These are phyloP conservation scores for Phocoena sinus DNA, from an alignment of 2,113 vertebrate genomes.

Conservation along the genomic window DNA sequence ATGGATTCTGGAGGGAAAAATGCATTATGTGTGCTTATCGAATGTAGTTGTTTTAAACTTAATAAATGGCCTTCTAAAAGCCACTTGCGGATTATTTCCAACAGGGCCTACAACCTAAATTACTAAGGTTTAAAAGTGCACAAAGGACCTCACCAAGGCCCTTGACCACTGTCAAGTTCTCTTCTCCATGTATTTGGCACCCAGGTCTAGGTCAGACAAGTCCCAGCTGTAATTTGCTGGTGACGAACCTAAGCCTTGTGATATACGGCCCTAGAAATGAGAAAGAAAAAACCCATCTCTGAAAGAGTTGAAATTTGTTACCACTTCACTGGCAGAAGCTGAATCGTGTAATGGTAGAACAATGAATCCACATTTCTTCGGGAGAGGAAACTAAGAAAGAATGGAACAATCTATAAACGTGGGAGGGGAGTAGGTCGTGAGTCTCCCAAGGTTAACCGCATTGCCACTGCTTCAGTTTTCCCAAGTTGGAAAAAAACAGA, in stretches of 20 bases:
- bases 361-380: background rate
- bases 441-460: conserved; percentile 16
- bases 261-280: background rate
- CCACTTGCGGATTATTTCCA: background rate
- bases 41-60: conserved; percentile 14
- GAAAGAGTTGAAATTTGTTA: conserved; percentile 17
- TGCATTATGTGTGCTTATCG: background rate
- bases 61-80: background rate
- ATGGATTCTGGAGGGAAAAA: background rate
- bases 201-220: background rate
- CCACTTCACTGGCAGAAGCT: background rate
- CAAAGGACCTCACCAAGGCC: background rate
- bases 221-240: background rate
- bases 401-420: conserved; percentile 46
- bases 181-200: background rate
- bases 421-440: background rate
- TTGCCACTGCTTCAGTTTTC: conserved; percentile 33
- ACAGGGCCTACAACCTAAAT: background rate
- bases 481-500: conserved; percentile 39
- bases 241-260: background rate
- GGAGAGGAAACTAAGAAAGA: conserved; percentile 15
- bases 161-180: background rate
- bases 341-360: conserved; percentile 10
- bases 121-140: background rate
- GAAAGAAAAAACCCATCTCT: background rate